phyloP scores from a whole-genome alignment of 2,113 vertebrate genomes.

The Probosciger aterrimus region DNA sequence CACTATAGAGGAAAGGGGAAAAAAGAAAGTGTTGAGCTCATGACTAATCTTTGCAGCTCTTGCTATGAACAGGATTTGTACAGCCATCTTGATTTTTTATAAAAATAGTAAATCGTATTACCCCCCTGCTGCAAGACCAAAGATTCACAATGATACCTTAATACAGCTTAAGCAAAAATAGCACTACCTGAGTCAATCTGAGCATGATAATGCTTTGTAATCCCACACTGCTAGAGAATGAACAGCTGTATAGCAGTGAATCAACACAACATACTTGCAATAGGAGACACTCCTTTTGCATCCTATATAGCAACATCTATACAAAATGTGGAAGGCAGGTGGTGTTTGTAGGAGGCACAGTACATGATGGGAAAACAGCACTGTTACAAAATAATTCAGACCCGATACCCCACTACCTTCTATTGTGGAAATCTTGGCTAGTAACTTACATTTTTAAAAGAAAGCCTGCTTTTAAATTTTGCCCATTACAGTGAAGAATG shows the following conservation, averaged over 20 bases:
- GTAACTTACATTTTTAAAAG: not conserved
- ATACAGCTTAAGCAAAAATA: slow-evolving; percentile 70
- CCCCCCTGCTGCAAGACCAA: slow-evolving; percentile 50
- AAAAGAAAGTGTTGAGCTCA: not conserved
- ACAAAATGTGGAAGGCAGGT: not conserved
- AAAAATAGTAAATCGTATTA: slow-evolving; percentile 78
- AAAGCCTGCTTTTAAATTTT: not conserved
- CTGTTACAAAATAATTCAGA: not conserved
- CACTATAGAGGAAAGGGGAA: not conserved
- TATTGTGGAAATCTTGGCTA: not conserved
- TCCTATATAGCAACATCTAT: not conserved
- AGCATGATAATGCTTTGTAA: slow-evolving; percentile 61
- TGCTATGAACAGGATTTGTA: slow-evolving; percentile 53
- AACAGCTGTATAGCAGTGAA: slow-evolving; percentile 49
- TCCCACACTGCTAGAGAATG: slow-evolving; percentile 35
- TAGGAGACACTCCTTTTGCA: not conserved
- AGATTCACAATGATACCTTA: slow-evolving; percentile 72
- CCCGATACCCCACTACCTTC: not conserved
- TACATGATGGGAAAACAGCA: not conserved
- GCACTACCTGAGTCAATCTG: slow-evolving; percentile 59
- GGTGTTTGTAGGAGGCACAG: not conserved
- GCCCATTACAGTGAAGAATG: not conserved
- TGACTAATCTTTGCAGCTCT: slow-evolving; percentile 44
- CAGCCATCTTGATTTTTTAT: slow-evolving; percentile 55
- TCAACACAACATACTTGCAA: slow-evolving; percentile 29